These are phyloP conservation scores for Trichomycterus rosablanca DNA, from an alignment of 2,113 vertebrate species.

Conservation along the genomic window DNA sequence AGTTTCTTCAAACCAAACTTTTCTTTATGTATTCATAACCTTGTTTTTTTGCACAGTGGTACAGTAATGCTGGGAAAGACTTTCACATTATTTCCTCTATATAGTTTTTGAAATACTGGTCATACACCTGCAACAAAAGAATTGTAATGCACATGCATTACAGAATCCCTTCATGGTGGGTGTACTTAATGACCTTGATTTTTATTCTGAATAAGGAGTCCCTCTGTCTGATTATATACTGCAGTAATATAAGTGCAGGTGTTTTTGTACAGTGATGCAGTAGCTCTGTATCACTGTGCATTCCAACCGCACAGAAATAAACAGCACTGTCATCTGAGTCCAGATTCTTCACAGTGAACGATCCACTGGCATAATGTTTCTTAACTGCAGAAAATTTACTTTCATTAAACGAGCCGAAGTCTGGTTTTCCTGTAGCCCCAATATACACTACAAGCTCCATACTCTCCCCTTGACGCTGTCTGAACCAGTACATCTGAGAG, in stretches of 20 bases:
- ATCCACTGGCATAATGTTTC: conserved; percentile 2
- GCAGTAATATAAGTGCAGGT: conserved; percentile 4
- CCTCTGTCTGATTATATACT: conserved; percentile 3
- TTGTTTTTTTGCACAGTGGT: no score
- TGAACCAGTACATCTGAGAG: conserved; percentile 34
- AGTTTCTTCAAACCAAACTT: no score
- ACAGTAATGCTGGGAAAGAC: no score
- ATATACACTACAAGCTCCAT: conserved; percentile 19
- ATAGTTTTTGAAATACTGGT: no score
- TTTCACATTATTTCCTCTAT: no score
- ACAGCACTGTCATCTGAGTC: conserved; percentile 24
- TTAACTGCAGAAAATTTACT: conserved; percentile 4
- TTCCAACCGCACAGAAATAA: conserved; percentile 27
- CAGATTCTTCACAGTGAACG: conserved; percentile 27
- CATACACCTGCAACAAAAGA: no score
- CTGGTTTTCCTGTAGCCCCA: neutral
- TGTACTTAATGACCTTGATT: no score
- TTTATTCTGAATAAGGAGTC: neutral
- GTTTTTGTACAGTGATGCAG: conserved; percentile 19
- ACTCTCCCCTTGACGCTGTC: conserved; percentile 1
- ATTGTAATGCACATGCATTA: no score
- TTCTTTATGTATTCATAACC: no score
- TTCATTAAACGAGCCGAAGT: neutral
- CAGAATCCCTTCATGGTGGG: no score
- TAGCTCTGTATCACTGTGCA: conserved; percentile 16